phyloP scores from a whole-genome alignment of 2,113 vertebrate species.

The Nettapus auritus region DNA sequence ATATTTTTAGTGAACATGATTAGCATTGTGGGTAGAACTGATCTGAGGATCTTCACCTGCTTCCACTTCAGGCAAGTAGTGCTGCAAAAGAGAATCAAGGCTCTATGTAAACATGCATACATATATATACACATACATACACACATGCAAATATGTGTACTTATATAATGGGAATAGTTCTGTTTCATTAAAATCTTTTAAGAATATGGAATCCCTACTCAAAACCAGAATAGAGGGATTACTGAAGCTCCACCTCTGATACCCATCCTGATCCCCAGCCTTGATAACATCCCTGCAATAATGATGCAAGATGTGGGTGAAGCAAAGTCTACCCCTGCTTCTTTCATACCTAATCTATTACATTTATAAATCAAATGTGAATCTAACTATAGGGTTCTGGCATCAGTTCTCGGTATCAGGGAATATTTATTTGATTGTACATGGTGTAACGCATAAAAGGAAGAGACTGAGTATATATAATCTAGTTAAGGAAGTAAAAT shows the following conservation, averaged over 20 bases:
- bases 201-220: neutral
- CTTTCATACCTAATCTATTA: neutral
- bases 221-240: neutral
- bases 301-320: neutral
- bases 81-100: neutral
- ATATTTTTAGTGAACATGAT: neutral
- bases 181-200: neutral
- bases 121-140: neutral
- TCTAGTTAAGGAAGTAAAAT: neutral
- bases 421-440: neutral
- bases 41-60: neutral
- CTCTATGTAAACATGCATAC: neutral
- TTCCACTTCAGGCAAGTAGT: constrained; percentile 33
- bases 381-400: neutral
- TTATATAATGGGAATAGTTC: neutral
- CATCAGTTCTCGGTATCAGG: neutral
- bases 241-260: neutral
- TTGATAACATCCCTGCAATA: neutral
- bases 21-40: neutral
- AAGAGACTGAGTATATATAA: neutral
- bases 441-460: neutral
- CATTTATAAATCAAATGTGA: neutral
- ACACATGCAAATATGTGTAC: neutral
- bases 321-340: neutral
- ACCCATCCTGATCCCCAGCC: rapidly evolving